Evolutionary conservation across 2,888 invertebrate species (phyloP).

Genomic region (Acrobasis consociella): DNA sequence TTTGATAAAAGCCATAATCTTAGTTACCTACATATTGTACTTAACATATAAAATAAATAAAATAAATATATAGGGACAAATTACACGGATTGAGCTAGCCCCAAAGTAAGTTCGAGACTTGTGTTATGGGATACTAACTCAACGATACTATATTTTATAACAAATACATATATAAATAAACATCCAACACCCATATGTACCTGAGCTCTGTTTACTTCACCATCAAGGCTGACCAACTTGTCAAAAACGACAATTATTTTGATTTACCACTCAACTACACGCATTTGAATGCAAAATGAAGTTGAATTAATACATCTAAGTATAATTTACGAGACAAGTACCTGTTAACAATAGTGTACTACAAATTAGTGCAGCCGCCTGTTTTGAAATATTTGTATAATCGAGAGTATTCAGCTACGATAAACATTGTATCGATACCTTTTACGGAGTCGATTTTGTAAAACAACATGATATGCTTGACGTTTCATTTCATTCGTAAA

Average conservation of each 20-base stretch:
- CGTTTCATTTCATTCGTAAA: not conserved
- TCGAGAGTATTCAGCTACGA: slow-evolving; percentile 3
- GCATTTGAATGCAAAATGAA: slow-evolving; percentile 16
- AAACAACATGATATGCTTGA: not conserved
- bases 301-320: slow-evolving; percentile 8
- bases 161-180: no score
- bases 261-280: not conserved
- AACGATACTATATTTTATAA: no score
- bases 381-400: slow-evolving; percentile 12
- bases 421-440: slow-evolving; percentile 17
- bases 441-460: not conserved
- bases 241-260: not conserved
- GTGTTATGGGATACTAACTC: no score
- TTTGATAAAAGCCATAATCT: not conserved
- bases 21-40: no score
- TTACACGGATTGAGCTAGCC: no score
- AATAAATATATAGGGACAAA: no score
- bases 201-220: not conserved
- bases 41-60: no score
- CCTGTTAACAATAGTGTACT: slow-evolving; percentile 17
- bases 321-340: slow-evolving; percentile 19
- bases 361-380: slow-evolving; percentile 16
- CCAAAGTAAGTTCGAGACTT: no score
- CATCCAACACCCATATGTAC: no score
- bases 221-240: not conserved